Evolutionary conservation across 1,140 invertebrate genomes (phyloP).

Genomic region (Carposina sasakii): DNA sequence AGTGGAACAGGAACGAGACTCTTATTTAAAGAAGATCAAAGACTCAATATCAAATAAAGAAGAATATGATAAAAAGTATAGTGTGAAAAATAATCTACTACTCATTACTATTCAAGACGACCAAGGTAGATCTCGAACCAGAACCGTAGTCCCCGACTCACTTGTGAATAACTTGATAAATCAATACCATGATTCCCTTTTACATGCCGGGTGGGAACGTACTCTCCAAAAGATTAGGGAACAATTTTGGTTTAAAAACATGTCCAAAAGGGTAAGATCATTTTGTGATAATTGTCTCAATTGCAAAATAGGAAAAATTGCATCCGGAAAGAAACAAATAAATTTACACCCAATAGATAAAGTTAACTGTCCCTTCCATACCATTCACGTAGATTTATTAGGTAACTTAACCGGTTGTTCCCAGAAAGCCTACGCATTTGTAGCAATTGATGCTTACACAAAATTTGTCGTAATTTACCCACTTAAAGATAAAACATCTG

Average conservation of each 20-base stretch:
- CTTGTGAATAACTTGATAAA: slow-evolving; percentile 13
- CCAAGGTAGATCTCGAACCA: neutral
- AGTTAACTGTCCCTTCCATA: slow-evolving; percentile 26
- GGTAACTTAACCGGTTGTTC: slow-evolving; percentile 28
- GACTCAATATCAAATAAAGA: neutral
- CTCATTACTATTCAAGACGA: slow-evolving; percentile 4
- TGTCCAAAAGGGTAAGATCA: slow-evolving; percentile 18
- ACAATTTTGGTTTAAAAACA: slow-evolving; percentile 17
- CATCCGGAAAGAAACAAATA: slow-evolving; percentile 18
- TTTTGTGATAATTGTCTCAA: slow-evolving; percentile 32
- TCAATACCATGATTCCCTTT: slow-evolving; percentile 18
- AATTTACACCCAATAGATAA: slow-evolving; percentile 26
- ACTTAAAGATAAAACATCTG: slow-evolving; percentile 1
- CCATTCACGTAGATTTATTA: slow-evolving; percentile 31
- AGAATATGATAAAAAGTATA: slow-evolving; percentile 4
- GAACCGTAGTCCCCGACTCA: neutral
- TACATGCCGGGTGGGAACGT: slow-evolving; percentile 14
- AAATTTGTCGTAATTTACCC: slow-evolving; percentile 20
- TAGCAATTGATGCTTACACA: slow-evolving; percentile 23
- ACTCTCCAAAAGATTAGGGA: neutral
- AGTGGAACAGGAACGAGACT: slow-evolving; percentile 16
- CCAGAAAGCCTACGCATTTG: slow-evolving; percentile 23
- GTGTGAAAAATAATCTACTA: slow-evolving; percentile 5
- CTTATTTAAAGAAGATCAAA: neutral
- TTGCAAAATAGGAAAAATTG: slow-evolving; percentile 28